A percentile compares a stretch with the other conserved stretches of the same genome.
Conservation (phyloP, 2,113 vertebrate species). For the Struthidea cinerea region DNA sequence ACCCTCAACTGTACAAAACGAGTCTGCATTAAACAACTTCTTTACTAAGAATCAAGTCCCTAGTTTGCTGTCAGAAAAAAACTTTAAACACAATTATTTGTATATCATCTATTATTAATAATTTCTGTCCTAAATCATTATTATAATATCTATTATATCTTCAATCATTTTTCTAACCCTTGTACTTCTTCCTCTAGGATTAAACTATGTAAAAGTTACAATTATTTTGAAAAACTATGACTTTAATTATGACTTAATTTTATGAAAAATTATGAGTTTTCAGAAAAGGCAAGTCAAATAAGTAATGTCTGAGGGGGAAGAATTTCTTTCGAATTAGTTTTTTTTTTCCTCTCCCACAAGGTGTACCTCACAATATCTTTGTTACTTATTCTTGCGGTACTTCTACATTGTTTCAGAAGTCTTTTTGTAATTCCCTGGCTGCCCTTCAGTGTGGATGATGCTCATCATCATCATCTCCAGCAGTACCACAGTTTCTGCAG, state of each 20-base stretch:
- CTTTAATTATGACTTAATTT: too few relatives aligned
- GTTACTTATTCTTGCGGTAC: not conserved
- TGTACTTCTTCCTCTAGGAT: not conserved
- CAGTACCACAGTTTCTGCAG: not conserved
- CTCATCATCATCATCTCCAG: not conserved
- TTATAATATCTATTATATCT: not conserved
- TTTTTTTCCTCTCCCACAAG: not conserved
- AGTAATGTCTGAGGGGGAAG: not conserved
- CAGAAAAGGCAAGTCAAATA: not conserved
- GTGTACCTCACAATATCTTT: not conserved
- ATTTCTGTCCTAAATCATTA: not conserved
- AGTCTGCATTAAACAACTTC: not conserved
- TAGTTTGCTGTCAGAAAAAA: not conserved
- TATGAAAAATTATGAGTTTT: not conserved
- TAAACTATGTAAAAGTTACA: not conserved
- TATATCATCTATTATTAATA: not conserved
- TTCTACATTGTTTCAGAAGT: not conserved
- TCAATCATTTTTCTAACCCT: not conserved
- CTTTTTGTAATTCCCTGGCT: not conserved
- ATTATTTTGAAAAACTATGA: too few relatives aligned
- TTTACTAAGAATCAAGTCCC: not conserved
- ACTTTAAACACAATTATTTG: not conserved
- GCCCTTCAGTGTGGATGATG: not conserved
- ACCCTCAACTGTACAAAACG: not conserved
- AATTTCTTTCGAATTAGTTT: not conserved